phyloP scores from a whole-genome alignment of 2,888 invertebrate species.

The Muschampia plurimacula region DNA sequence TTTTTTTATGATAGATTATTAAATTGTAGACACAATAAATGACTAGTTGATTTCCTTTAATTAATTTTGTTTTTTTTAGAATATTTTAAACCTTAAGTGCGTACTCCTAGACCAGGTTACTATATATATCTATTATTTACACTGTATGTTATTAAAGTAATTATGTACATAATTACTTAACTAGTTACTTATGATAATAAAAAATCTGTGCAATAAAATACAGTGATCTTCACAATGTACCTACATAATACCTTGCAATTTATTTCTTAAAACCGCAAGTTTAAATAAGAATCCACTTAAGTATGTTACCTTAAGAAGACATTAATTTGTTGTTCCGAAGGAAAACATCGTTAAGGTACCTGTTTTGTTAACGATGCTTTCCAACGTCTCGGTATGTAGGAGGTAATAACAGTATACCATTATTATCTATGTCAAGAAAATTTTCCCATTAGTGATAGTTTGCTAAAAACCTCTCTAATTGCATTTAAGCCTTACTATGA shows the following conservation, averaged over 20 bases:
- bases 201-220: background rate
- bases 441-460: slow-evolving; percentile 23
- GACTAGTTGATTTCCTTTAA: no score
- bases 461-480: slow-evolving; percentile 22
- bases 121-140: no score
- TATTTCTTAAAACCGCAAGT: slow-evolving; percentile 1
- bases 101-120: no score
- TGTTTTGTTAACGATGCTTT: slow-evolving; percentile 34
- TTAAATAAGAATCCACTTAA: background rate
- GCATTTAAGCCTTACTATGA: background rate
- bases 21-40: no score
- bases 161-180: no score
- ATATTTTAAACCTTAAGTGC: no score
- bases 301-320: slow-evolving; percentile 17
- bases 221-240: background rate
- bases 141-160: no score
- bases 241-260: background rate
- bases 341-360: slow-evolving; percentile 34
- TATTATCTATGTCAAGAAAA: slow-evolving; percentile 30
- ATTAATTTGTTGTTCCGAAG: slow-evolving; percentile 12
- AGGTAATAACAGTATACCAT: slow-evolving; percentile 34
- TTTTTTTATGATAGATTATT: no score
- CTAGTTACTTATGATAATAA: no score
- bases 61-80: no score
- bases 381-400: slow-evolving; percentile 28